These are phyloP conservation scores for Volucella bombylans DNA, from an alignment of 2,888 invertebrate genomes.

Conservation along the genomic window DNA sequence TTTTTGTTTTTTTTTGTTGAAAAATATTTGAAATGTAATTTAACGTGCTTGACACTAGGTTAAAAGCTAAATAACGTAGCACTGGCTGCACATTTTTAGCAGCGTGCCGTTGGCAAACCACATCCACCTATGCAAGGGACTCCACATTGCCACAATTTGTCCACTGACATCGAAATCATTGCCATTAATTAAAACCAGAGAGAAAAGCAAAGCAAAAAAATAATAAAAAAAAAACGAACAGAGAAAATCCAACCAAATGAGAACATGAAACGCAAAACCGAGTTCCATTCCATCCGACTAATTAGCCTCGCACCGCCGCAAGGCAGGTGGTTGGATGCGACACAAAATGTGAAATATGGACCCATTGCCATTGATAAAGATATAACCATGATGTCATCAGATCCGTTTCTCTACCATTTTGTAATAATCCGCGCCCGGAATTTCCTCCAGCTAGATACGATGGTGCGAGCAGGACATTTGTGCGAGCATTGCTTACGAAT, in stretches of 20 bases:
- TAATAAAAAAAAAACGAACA: conserved; percentile 19
- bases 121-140: conserved; percentile 65
- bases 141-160: conserved; percentile 68
- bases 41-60: conserved; percentile 64
- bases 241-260: conserved; percentile 1
- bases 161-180: conserved; percentile 65
- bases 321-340: conserved; percentile 56
- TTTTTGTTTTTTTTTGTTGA: not conserved
- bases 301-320: conserved; percentile 54
- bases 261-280: conserved; percentile 45
- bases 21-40: conserved; percentile 62
- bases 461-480: conserved; percentile 55
- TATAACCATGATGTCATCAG: conserved; percentile 68
- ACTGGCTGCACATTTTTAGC: conserved; percentile 57
- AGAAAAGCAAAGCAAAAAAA: conserved; percentile 15
- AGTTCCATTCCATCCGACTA: conserved; percentile 62
- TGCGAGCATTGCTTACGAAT: conserved; percentile 9
- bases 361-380: conserved; percentile 59
- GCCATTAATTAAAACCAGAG: conserved; percentile 67
- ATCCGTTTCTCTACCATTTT: conserved; percentile 54
- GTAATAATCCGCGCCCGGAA: conserved; percentile 57
- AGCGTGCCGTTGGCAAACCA: conserved; percentile 66
- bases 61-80: conserved; percentile 70
- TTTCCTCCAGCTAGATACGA: conserved; percentile 31
- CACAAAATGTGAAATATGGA: conserved; percentile 68